phyloP scores from a whole-genome alignment of 2,113 vertebrate species.

The Hipposideros armiger region DNA sequence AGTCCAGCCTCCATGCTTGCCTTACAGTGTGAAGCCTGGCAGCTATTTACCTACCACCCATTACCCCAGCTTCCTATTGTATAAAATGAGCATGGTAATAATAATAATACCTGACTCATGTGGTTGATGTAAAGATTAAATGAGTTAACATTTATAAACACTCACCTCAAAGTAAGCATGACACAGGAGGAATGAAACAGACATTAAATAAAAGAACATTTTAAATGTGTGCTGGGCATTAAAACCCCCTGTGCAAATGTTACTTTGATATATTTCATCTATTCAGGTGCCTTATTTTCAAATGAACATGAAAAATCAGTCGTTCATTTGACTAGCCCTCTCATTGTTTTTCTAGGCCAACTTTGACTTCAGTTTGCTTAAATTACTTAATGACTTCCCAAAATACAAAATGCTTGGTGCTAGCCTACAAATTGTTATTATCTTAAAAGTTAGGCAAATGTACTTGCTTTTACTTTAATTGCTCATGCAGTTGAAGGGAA shows the following conservation, averaged over 20 bases:
- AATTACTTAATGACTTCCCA: neutral
- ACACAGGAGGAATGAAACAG: neutral
- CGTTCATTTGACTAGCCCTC: neutral
- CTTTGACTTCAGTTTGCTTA: neutral
- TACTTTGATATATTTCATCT: neutral
- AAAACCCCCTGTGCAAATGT: neutral
- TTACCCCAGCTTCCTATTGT: neutral
- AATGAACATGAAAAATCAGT: neutral
- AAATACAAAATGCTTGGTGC: neutral
- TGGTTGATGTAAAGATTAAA: neutral
- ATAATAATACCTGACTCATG: neutral
- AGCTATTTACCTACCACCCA: neutral
- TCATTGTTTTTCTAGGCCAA: neutral
- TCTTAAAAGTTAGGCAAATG: neutral
- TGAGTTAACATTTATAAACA: neutral
- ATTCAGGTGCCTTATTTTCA: conserved; percentile 19
- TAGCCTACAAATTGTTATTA: neutral
- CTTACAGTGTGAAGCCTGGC: neutral
- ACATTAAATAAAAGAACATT: neutral
- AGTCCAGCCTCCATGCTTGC: neutral
- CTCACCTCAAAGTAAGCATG: neutral
- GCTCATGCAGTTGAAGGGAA: neutral
- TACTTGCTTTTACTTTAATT: conserved; percentile 32
- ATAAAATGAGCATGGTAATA: neutral
- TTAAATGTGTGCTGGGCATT: neutral